Conservation (phyloP, 2,113 vertebrate species). For the Vombatus ursinus region DNA sequence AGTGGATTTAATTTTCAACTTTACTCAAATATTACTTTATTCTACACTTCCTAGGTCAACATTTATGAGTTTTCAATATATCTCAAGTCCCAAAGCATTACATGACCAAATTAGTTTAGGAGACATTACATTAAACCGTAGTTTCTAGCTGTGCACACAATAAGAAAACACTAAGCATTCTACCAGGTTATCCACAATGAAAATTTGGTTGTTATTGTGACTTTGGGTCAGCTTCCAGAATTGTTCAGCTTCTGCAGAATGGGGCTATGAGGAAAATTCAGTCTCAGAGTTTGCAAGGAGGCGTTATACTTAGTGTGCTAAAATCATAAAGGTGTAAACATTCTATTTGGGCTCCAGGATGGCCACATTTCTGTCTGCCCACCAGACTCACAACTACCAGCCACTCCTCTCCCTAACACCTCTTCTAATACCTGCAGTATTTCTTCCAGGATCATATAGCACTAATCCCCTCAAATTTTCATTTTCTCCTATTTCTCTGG, state of each 20-base stretch:
- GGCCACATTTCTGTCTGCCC: not conserved
- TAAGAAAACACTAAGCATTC: conserved; percentile 26
- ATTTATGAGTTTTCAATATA: not conserved
- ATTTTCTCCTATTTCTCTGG: not conserved
- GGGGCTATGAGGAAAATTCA: not conserved
- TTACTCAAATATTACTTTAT: not conserved
- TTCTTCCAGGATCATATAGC: not conserved
- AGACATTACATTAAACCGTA: conserved; percentile 24
- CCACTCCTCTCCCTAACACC: not conserved
- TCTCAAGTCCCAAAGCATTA: not conserved
- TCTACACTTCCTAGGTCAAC: not conserved
- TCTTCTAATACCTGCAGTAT: not conserved
- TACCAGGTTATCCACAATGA: conserved; percentile 17
- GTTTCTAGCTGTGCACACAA: conserved; percentile 21
- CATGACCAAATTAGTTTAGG: not conserved
- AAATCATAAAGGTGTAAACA: not conserved
- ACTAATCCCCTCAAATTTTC: not conserved
- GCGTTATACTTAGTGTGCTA: not conserved
- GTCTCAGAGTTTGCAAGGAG: not conserved
- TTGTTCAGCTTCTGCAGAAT: conserved; percentile 14
- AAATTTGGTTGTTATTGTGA: conserved; percentile 47
- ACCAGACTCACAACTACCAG: not conserved
- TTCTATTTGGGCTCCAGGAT: not conserved
- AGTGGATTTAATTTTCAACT: not conserved
- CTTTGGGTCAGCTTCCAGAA: conserved; percentile 51